Percentiles rank a stretch among this genome's conserved stretches.
phyloP scores from a whole-genome alignment of 2,888 invertebrate genomes.

The Cartodere bifasciata region DNA sequence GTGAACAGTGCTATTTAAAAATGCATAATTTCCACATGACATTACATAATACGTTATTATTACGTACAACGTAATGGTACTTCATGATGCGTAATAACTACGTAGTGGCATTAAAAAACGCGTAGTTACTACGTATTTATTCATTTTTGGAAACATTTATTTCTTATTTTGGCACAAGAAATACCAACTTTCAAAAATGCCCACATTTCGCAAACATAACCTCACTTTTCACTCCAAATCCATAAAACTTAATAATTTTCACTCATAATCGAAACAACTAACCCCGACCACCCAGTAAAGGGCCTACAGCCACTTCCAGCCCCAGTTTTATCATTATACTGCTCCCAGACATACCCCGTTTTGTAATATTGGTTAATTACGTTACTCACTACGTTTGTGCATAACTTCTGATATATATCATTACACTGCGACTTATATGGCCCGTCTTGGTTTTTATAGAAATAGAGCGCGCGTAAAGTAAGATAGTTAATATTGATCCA shows the following conservation, averaged over 20 bases:
- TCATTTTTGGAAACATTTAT: no score
- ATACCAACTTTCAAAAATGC: no score
- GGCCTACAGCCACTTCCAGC: slow-evolving; percentile 79
- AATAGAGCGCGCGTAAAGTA: slow-evolving; percentile 66
- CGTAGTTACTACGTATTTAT: no score
- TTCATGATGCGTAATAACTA: no score
- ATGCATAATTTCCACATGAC: no score
- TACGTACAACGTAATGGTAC: no score
- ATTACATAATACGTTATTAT: no score
- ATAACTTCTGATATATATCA: slow-evolving; percentile 52
- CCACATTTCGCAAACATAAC: no score
- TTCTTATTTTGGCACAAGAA: no score
- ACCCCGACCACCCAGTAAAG: slow-evolving; percentile 93
- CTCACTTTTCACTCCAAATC: no score
- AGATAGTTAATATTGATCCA: slow-evolving; percentile 98
- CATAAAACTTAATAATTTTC: slow-evolving; percentile 83
- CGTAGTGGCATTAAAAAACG: no score
- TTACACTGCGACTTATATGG: slow-evolving; percentile 52
- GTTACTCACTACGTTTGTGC: slow-evolving; percentile 73
- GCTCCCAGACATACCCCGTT: slow-evolving; percentile 95
- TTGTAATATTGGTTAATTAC: slow-evolving; percentile 70
- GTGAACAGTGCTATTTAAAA: no score
- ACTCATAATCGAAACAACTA: slow-evolving; percentile 89
- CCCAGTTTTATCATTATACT: slow-evolving; percentile 86
- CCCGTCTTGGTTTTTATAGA: slow-evolving; percentile 64